Conservation (phyloP, 1,140 invertebrate genomes). For the Holcopasites calliopsidis region DNA sequence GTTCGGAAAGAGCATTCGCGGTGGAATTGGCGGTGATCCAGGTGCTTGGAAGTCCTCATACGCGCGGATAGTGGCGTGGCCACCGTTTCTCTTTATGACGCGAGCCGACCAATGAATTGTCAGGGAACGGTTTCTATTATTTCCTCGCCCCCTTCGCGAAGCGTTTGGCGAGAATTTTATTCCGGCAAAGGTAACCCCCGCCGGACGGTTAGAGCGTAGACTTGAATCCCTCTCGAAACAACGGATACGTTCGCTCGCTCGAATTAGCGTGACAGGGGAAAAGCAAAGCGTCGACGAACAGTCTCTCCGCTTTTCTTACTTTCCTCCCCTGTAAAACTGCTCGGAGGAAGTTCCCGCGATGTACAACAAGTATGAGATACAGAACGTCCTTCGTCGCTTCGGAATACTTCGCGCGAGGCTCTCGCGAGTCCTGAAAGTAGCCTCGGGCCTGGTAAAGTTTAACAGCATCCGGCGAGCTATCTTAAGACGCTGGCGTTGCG, state of each 20-base stretch:
- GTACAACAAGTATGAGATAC: neutral
- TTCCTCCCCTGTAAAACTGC: neutral
- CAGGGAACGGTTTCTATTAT: neutral
- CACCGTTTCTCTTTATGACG: conserved; percentile 28
- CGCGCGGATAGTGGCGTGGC: conserved; percentile 32
- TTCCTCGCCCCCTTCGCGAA: neutral
- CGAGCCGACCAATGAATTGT: conserved; percentile 40
- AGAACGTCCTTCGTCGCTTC: conserved; percentile 37
- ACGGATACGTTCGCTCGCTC: neutral
- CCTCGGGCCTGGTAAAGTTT: conserved; percentile 25
- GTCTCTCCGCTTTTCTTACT: neutral
- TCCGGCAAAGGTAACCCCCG: neutral
- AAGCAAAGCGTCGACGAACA: too few relatives aligned
- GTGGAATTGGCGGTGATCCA: conserved; percentile 41
- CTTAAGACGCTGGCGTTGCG: neutral
- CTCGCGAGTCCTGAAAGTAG: conserved; percentile 22
- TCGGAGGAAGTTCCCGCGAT: neutral
- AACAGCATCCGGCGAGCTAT: neutral
- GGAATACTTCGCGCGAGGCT: neutral
- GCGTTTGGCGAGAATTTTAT: neutral
- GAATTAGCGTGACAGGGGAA: neutral
- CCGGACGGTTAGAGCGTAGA: too few relatives aligned
- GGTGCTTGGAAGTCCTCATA: conserved; percentile 31
- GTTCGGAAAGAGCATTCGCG: conserved; percentile 13
- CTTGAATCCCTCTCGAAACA: too few relatives aligned